Conservation (phyloP, 2,113 vertebrate genomes). For the Cynocephalus volans region DNA sequence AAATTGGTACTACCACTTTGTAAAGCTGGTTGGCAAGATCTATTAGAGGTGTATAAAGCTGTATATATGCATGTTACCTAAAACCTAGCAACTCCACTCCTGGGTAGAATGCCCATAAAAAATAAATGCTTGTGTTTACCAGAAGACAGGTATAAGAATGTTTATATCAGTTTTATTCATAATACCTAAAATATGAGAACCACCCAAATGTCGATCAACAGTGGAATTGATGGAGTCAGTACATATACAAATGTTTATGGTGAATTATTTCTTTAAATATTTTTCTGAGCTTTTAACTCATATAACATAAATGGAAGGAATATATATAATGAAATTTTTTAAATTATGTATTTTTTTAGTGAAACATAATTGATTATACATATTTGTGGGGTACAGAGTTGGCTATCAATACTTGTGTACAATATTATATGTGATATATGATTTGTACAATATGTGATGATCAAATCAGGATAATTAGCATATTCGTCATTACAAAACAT, state of each 20-base stretch:
- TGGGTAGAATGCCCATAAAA: background rate
- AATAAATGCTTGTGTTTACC: background rate
- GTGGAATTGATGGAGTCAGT: background rate
- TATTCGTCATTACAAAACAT: no score
- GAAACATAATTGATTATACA: no score
- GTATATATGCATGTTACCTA: background rate
- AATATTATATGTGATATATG: no score
- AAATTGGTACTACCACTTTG: background rate
- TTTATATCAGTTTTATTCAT: constrained; percentile 8
- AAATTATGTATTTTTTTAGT: background rate
- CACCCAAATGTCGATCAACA: background rate
- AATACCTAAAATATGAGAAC: background rate
- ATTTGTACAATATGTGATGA: no score
- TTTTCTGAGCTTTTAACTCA: constrained; percentile 61
- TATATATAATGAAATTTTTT: constrained; percentile 2
- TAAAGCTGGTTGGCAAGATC: constrained; percentile 1
- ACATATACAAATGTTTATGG: constrained; percentile 1
- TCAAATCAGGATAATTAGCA: no score
- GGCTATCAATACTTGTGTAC: no score
- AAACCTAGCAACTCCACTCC: background rate
- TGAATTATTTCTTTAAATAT: background rate
- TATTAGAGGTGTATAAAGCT: background rate
- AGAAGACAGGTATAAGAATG: background rate
- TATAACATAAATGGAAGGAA: constrained; percentile 20
- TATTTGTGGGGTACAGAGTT: no score